Base-by-base conservation (phyloP, 1,140 invertebrate genomes). In the Bicyclus anynana region DNA sequence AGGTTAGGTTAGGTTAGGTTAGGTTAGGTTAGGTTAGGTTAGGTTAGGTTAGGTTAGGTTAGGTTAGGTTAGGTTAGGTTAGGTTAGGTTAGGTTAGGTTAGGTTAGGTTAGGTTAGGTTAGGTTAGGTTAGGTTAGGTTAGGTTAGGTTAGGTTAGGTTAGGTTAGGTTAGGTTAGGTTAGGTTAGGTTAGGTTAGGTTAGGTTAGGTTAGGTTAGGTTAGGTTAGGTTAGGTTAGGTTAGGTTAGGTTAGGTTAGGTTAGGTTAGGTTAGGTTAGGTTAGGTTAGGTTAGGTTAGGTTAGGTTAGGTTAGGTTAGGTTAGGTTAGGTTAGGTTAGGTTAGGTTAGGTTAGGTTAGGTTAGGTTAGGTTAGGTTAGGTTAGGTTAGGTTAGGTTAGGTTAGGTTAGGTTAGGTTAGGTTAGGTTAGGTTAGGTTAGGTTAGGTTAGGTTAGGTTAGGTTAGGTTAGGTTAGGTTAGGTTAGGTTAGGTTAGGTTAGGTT, bases 1-100 rank as follows among this genome's bases (percentile, higher is more conserved):
- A 17, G 38, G 38, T 40, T 40, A 40, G 38, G 38, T 40, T 40
- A 40, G 38, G 38, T 40, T 40, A 40, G 38, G 23, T 40, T 40
- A 40, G 38, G 38, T 40, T 40, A 40, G 38, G 38, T 40, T 40
- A 40, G 38, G 38, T 40, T 40, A 40, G 38, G 38, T 40, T 40
- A 40, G 38, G 38, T 40, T 40, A 40, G 38, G 38, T 40, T 40
- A 40, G 38, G 38, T 40, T 40, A 40, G 38, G 38, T 40, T 40
- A 40, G 38, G 38, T 40, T 40, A 40, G 38, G 38, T 40, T 40
- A 40, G 38, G 38, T 40, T 40, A 40, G 38, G 38, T 40, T 40
- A 40, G 38, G 38, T 40, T 40, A 40, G 38, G 38, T 40, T 40
- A 40, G 38, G 38, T 40, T 40, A 40, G 38, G 38, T 40, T 40